phyloP scores from a whole-genome alignment of 2,113 vertebrate species.

The Chrysochloris asiatica region DNA sequence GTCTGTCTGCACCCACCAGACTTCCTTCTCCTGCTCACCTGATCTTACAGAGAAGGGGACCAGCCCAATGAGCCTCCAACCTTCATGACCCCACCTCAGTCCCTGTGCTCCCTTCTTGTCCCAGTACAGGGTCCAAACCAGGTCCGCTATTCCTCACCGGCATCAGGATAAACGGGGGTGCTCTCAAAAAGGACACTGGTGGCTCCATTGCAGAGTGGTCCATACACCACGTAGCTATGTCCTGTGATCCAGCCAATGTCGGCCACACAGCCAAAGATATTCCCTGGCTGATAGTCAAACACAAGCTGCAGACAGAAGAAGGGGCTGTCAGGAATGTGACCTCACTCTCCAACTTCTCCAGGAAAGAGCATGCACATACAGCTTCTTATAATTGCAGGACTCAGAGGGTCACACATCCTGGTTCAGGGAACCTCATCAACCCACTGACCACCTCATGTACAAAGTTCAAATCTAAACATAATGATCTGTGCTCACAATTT shows the following conservation, averaged over 20 bases:
- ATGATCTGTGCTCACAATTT: neutral
- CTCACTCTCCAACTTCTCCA: neutral
- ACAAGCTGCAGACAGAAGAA: slow-evolving; percentile 87
- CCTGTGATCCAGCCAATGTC: slow-evolving; percentile 98
- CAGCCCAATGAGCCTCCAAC: neutral
- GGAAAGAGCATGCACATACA: no score
- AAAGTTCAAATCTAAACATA: neutral
- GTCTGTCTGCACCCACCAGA: neutral
- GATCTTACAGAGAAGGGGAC: neutral
- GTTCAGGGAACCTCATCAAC: neutral
- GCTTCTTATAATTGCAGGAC: no score
- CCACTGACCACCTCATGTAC: neutral
- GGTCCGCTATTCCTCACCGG: slow-evolving; percentile 86
- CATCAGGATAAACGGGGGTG: slow-evolving; percentile 93
- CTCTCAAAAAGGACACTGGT: slow-evolving; percentile 96
- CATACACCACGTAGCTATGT: slow-evolving; percentile 96
- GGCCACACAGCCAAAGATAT: slow-evolving; percentile 93
- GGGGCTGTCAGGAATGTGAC: slow-evolving; percentile 16
- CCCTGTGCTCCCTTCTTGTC: neutral
- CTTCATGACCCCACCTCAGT: neutral
- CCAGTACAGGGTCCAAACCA: neutral
- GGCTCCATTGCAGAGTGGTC: slow-evolving; percentile 93
- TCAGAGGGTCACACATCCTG: no score
- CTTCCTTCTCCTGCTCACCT: neutral
- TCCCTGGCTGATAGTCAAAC: slow-evolving; percentile 90